A percentile compares a stretch with the other conserved stretches of the same genome.
Conservation (phyloP, 64 coral and sea anemone species). For the Actinia tenebrosa region DNA sequence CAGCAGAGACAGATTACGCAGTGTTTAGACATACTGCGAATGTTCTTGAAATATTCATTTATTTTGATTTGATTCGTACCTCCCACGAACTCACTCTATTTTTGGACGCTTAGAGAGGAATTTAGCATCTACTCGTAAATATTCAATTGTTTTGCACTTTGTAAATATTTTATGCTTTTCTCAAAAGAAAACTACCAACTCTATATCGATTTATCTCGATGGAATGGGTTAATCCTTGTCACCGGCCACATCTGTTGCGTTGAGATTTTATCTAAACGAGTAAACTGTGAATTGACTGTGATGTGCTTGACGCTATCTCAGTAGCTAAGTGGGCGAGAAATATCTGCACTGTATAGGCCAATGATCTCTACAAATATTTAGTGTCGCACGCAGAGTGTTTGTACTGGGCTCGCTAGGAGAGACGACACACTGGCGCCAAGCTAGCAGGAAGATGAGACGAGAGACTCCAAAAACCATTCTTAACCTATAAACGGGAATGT, state of each 20-base stretch:
- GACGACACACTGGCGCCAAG: slow-evolving; percentile 8
- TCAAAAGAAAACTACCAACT: neutral
- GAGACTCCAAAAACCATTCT: neutral
- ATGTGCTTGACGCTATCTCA: neutral
- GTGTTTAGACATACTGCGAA: neutral
- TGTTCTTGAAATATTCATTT: neutral
- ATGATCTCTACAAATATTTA: slow-evolving; percentile 7
- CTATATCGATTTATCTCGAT: neutral
- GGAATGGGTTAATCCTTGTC: neutral
- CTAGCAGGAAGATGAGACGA: neutral
- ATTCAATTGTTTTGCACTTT: neutral
- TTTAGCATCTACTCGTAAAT: neutral
- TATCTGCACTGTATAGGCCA: neutral
- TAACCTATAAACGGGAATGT: neutral
- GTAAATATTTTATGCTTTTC: neutral
- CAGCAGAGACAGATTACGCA: neutral
- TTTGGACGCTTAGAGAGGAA: neutral
- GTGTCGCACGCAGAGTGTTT: neutral
- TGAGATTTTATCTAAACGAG: neutral
- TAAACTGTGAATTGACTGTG: slow-evolving; percentile 1
- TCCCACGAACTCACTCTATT: neutral
- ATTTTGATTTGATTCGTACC: neutral
- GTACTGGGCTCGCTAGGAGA: neutral
- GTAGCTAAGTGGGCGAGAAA: neutral
- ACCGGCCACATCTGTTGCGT: slow-evolving; percentile 1